phyloP scores from a whole-genome alignment of 2,888 invertebrate species.

The Phaonia tiefii region DNA sequence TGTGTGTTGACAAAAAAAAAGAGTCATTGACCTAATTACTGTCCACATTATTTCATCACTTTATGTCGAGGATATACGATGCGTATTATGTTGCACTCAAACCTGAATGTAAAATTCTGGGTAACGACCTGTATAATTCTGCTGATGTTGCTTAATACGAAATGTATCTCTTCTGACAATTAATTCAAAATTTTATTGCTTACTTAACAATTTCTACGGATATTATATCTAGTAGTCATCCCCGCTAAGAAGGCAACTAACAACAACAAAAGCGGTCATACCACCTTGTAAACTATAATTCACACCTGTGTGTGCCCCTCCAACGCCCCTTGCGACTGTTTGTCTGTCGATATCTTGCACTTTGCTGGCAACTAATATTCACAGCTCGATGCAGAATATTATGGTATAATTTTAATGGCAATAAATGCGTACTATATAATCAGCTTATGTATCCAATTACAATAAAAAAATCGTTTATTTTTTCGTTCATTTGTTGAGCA shows the following conservation, averaged over 20 bases:
- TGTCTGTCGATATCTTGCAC: neutral
- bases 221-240: neutral
- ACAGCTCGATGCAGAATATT: too few species aligned
- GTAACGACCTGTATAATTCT: neutral
- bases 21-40: conserved; percentile 26
- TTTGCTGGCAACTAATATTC: conserved; percentile 26
- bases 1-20: too few species aligned
- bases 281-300: neutral
- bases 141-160: conserved; percentile 23
- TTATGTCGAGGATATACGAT: neutral
- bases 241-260: conserved; percentile 10
- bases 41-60: conserved; percentile 14
- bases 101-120: neutral
- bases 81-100: too few species aligned
- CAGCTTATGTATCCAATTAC: conserved; percentile 39
- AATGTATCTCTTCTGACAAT: neutral
- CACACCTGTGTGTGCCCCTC: conserved; percentile 30
- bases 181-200: conserved; percentile 2
- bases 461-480: conserved; percentile 14
- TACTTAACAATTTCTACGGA: conserved; percentile 4
- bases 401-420: conserved; percentile 25
- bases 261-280: neutral
- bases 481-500: neutral
- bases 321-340: neutral
- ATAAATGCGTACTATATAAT: conserved; percentile 28